Percentiles rank a stretch among this genome's conserved stretches.
Conservation (phyloP, 2,888 invertebrate species). For the Tetranychus piercei region DNA sequence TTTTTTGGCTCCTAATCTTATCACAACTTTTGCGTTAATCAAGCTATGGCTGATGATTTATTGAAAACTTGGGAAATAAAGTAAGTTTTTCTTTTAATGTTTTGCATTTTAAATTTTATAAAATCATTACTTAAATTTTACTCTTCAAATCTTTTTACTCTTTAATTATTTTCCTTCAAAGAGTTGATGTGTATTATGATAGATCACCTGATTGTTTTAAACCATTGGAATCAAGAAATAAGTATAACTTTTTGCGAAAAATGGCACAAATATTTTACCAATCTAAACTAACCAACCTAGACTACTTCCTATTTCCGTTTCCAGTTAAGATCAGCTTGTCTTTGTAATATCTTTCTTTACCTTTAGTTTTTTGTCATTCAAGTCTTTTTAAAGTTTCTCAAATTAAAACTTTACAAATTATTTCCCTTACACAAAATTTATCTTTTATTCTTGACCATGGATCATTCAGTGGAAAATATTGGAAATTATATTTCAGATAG, state of each 20-base stretch:
- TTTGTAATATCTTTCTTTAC: too few species aligned
- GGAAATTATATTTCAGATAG: too few species aligned
- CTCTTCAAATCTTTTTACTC: conserved; percentile 7
- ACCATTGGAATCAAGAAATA: conserved; percentile 46
- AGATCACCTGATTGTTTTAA: conserved; percentile 61
- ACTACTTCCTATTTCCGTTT: too few species aligned
- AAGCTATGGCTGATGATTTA: conserved; percentile 72
- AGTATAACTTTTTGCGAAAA: conserved; percentile 51
- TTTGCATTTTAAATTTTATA: conserved; percentile 7
- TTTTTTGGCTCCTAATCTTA: conserved; percentile 57
- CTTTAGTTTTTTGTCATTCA: too few species aligned
- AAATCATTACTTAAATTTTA: too few species aligned
- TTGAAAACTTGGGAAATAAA: conserved; percentile 51
- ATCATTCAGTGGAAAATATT: too few species aligned
- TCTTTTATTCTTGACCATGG: too few species aligned
- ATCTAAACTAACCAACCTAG: too few species aligned
- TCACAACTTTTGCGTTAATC: conserved; percentile 74
- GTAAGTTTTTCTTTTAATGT: conserved; percentile 36
- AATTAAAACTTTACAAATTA: too few species aligned
- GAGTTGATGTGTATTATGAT: conserved; percentile 72
- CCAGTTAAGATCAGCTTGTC: too few species aligned
- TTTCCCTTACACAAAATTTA: too few species aligned
- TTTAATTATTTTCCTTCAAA: conserved; percentile 31
- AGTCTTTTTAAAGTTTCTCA: too few species aligned
- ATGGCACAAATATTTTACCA: conserved; percentile 46